phyloP scores from a whole-genome alignment of 2,797 vertebrate genomes.

The Hydrocynus forskahlii region DNA sequence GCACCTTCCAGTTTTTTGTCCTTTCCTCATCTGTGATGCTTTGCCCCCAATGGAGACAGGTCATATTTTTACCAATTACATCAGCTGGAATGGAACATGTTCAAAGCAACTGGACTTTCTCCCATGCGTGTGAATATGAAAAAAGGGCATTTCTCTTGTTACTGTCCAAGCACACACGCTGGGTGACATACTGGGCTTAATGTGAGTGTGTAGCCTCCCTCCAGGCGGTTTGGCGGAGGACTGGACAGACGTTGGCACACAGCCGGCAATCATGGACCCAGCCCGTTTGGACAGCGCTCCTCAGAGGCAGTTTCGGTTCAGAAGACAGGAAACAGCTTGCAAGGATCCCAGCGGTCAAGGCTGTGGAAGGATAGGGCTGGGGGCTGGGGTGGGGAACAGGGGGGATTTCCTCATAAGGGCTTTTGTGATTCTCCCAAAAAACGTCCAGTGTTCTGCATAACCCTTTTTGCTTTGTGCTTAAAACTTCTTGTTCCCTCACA shows the following conservation, averaged over 20 bases:
- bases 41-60: constrained; percentile 23
- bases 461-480: constrained; percentile 13
- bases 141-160: constrained; percentile 9
- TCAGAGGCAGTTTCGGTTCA: constrained; percentile 74
- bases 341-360: constrained; percentile 79
- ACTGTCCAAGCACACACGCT: constrained; percentile 3
- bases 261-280: constrained; percentile 49
- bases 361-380: constrained; percentile 67
- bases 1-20: constrained; percentile 1
- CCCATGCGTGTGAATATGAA: constrained; percentile 13
- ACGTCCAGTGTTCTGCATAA: constrained; percentile 27
- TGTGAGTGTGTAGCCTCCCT: constrained; percentile 31
- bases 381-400: constrained; percentile 38
- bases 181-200: constrained; percentile 25
- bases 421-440: constrained; percentile 44
- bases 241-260: constrained; percentile 46
- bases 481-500: constrained; percentile 17
- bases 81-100: constrained; percentile 14
- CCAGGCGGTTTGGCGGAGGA: constrained; percentile 22
- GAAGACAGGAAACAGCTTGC: constrained; percentile 86
- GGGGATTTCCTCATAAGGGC: constrained; percentile 75
- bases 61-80: constrained; percentile 27
- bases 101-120: not conserved
- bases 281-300: constrained; percentile 69
- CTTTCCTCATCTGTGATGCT: constrained; percentile 20